Base-by-base conservation (phyloP, 1,140 invertebrate species). In the Drosophila burlai region DNA sequence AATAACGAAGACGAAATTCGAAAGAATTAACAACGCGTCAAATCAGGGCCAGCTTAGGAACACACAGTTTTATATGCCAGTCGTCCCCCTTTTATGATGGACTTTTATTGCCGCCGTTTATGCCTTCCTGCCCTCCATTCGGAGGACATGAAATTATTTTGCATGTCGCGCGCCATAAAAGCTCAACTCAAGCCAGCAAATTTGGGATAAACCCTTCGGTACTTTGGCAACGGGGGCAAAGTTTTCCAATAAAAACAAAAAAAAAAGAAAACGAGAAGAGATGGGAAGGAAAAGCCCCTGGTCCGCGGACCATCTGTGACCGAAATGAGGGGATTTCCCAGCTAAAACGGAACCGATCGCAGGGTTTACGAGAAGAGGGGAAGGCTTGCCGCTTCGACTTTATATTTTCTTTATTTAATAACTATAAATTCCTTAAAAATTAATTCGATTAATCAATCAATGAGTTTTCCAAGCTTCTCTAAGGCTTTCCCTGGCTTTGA, bases 11-110 rank as follows among this genome's bases (percentile, higher is more conserved):
- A 34, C 58, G 18, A 57, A 57, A 65, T 45, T 67, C 61, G 65
- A 66, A 71, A 54, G 65, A 87, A 87, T 89, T 87, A 89, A 87
- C 84, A 89, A 80, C 77, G 84, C 84, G 81, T 84, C 81, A 87
- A 87, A 87, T 87, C 84, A 87, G 78, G 83, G 67, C 68, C 52
- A 61, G 65, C 60, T 84, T 75, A 68, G 64, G 64, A 84, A 45
- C 29, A 49, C 71, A 75, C 71, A 75, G 63, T 83, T 89, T 83
- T 89, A 87, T 89, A 87, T 87, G 84, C 61, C 29, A 29, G 29
- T 47, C 24, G 29, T 47, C 40, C 26, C 43, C 43, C 52, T 81
- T 89, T 87, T 87, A 89, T 79, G 84, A 89, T 80, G 73, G 73
- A 87, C 76, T 87, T 89, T 87, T 89, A 87, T 89, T 87, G 81